These are phyloP conservation scores for Brenthis ino DNA, from an alignment of 2,888 invertebrate species.

Conservation along the genomic window DNA sequence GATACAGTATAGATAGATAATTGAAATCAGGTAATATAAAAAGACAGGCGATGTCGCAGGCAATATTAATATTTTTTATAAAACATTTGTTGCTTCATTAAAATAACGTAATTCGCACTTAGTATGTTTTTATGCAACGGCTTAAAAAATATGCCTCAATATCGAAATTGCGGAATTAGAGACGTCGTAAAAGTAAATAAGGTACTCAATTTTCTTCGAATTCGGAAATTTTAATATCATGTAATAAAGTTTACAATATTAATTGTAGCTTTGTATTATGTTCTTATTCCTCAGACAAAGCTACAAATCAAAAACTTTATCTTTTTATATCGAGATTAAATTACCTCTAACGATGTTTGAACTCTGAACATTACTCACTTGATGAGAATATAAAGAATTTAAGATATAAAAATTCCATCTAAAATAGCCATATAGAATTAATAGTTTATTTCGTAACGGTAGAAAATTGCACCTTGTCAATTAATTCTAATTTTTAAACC, in stretches of 20 bases:
- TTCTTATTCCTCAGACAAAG: constrained; percentile 23
- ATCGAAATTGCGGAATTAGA: constrained; percentile 17
- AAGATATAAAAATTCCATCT: constrained; percentile 9
- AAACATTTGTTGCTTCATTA: neutral
- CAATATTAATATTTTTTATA: neutral
- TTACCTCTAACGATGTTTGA: constrained; percentile 9
- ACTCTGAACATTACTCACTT: constrained; percentile 10
- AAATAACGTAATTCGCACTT: neutral
- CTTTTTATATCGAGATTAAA: constrained; percentile 14
- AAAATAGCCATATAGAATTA: constrained; percentile 3
- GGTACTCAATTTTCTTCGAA: constrained; percentile 24
- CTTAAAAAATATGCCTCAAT: constrained; percentile 13
- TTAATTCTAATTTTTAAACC: neutral
- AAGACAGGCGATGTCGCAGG: neutral
- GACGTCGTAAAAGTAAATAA: constrained; percentile 28
- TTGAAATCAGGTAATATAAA: too few species aligned
- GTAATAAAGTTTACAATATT: constrained; percentile 36
- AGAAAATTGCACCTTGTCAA: neutral
- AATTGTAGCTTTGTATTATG: constrained; percentile 25
- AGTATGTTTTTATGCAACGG: neutral
- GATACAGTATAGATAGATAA: too few species aligned
- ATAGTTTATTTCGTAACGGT: constrained; percentile 8
- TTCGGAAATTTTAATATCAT: constrained; percentile 21
- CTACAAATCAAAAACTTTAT: constrained; percentile 3
- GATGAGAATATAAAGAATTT: constrained; percentile 12